Evolutionary conservation across 2,113 vertebrate species (phyloP), one percentile per base, ranked within the genome.

Genomic region (Pelodiscus sinensis): DNA sequence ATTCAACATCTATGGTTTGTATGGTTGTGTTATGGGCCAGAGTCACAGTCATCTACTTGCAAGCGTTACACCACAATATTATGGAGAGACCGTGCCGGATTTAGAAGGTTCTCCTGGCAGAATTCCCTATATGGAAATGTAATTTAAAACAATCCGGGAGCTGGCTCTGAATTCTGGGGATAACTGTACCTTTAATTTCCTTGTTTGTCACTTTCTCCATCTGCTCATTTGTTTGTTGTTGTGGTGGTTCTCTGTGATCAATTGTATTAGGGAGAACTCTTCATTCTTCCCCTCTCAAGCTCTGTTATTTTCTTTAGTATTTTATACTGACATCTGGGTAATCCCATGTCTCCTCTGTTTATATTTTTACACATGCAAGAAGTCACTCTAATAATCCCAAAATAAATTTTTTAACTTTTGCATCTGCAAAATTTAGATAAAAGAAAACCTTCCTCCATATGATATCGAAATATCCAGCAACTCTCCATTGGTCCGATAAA

Each of bases 1-100:
- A 86, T 93, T 92, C 84, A 93, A 79, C 92, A 94, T 86, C 90
- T 91, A 82, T 90, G 94, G 91, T 92, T 94, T 90, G 79, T 94
- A 78, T 90, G 87, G 85, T 84, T 92, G 71, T 84, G 52, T 31
- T 1, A 62, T 19, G 73, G 83, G 92, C 91, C 87, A 87, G 68
- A 88, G 82, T 18, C 21, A 79, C 60, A 73, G 92, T 73, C 71
- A 9, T 14, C 51, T 8, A 81, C 27, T 55, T 2, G 73, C 6
- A 84, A 90, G 50, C 16, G 55, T 77, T 87, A 55, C 87, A 55
- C 22, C 60, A 56, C 50, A 82, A 15, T 56, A 24, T 9, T 15
- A 3, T 18, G 65, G 85, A 52, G 55, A 89, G 51, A 85, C 0
- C 2, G n/a, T 77, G 57, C 80, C 27, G 62, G 52, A 87, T 14